Base-by-base conservation (phyloP, 2,797 vertebrate species). In the Mus caroli region DNA sequence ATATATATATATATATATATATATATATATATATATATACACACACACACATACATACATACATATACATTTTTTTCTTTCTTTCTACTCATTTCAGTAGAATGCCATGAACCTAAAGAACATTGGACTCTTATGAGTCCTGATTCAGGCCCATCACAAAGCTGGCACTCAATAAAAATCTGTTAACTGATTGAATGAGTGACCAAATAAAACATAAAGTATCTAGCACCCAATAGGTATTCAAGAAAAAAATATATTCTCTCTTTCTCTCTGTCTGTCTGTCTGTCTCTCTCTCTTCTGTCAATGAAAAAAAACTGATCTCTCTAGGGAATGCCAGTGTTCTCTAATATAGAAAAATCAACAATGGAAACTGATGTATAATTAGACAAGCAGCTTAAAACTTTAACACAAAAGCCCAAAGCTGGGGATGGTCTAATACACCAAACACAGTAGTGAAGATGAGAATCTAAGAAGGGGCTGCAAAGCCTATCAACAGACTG, bases 311-410 rank as follows among this genome's bases (percentile, higher is more conserved):
- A 12, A 34, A 94, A 84, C 20, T 88, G 43, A 75, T 80, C 26
- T 71, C 28, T 71, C 28, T 77, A 92, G 11, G 9, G 37, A 76
- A 94, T 85, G 56, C 1, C 71, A 82, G 12, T 43, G 28, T 73
- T 56, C 4, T 3, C 64, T 20, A 54, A 40, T 22, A 52, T 11
- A 92, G 58, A 94, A 92, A 77, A 85, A 71, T 14, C n/a, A 90
- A 71, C 40, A 73, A 75, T 71, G 52, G 69, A 83, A 92, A 92
- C 20, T 89, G 1, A 82, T 54, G 13, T 34, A 28, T 43, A 62
- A 43, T 94, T 28, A 86, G 20, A 87, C 93, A 87, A 96, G 79
- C 52, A 83, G 54, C 26, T 71, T 17, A 88, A 64, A 88, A 87
- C 8, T 54, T 46, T 50, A 54, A 94, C 28, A 69, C 54, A 24